Conservation (phyloP, 2,888 invertebrate genomes). For the Tupiocoris notatus region DNA sequence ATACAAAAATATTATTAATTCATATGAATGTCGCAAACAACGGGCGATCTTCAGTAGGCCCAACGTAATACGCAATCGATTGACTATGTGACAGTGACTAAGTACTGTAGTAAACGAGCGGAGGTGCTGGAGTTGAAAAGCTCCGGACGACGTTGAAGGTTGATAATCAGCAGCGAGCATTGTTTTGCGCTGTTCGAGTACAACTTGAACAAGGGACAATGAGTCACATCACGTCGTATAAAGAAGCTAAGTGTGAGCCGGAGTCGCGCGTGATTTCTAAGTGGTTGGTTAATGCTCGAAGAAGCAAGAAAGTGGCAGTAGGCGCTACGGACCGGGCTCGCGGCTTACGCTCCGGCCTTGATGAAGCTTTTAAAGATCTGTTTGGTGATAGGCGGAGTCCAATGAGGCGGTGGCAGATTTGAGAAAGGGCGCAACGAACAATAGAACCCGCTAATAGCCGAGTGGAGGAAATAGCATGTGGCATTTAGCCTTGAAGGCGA, state of each 20-base stretch:
- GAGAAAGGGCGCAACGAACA: slow-evolving; percentile 26
- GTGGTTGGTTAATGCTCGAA: slow-evolving; percentile 22
- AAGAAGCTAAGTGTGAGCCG: not conserved
- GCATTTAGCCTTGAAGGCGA: slow-evolving; percentile 35
- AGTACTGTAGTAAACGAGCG: no score
- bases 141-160: not conserved
- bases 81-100: no score
- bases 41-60: no score
- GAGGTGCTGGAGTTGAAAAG: not conserved
- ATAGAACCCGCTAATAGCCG: slow-evolving; percentile 28
- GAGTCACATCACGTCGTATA: not conserved
- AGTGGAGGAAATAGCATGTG: slow-evolving; percentile 38
- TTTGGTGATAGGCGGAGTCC: slow-evolving; percentile 31
- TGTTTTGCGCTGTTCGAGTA: not conserved
- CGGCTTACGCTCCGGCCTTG: slow-evolving; percentile 10
- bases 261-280: slow-evolving; percentile 7
- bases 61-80: no score
- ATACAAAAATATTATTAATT: no score
- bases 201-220: not conserved
- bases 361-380: slow-evolving; percentile 39
- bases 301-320: slow-evolving; percentile 7
- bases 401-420: slow-evolving; percentile 33
- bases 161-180: not conserved
- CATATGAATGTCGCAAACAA: no score
- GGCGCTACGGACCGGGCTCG: no score